Evolutionary conservation across 1,140 invertebrate genomes (phyloP), one percentile per base, ranked within the genome.

Genomic region (Aphelenchoides fujianensis): DNA sequence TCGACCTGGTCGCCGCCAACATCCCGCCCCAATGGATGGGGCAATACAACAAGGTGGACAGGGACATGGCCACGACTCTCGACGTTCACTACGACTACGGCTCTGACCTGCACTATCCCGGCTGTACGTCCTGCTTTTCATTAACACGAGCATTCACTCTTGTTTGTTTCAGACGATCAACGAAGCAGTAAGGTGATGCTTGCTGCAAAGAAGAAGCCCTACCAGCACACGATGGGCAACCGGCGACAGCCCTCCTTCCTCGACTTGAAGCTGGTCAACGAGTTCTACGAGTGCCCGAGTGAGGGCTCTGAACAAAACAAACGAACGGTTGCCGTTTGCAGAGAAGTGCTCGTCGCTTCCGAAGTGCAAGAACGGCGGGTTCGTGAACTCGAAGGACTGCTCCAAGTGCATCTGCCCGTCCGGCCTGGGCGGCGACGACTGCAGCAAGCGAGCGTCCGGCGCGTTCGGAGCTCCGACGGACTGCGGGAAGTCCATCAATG

Each of bases 211-310:
- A 27, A 71, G 27, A 71, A 72, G 31, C 7, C n/a, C 2, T 70
- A 70, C 7, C 68, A 70, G 54, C 69, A 70, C 30, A 70, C 64
- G 16, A 70, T 70, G 69, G 68, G 68, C 7, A 72, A 70, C 52
- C 12, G 69, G n/a, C 19, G 36, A 31, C 1, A 1, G 16, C 68
- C 68, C 27, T 32, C 69, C 9, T 70, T 70, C 32, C 30, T 34
- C 12, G 68, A 70, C 12, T 48, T 70, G 16, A 2, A 70, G 48
- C 3, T 73, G 23, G 69, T 70, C 23, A 70, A 70, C 9, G 63
- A 75, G 1, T 79, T 71, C 32, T 79, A 79, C 34, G 68, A 69
- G 62, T 79, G 79, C 63, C 55, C 55, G 59, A 69, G 78, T 80
- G 35, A 62, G 5, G 5, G 12, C 12, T 23, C 12, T 23, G 41